Base-by-base conservation (phyloP, 2,113 vertebrate species). In the Sebastes schlegelii region DNA sequence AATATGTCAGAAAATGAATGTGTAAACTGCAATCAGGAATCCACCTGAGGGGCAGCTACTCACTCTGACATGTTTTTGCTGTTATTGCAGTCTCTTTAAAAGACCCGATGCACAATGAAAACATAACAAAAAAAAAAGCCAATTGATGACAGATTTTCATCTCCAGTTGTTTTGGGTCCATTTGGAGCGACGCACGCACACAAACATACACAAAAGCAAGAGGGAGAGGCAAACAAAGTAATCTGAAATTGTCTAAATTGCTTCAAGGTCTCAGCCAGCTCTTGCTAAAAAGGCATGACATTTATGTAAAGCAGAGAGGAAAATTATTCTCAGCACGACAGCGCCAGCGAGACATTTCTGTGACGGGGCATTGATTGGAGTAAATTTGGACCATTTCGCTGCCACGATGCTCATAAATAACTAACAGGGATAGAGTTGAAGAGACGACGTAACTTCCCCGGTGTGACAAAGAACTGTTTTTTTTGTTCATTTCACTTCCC, bases 231-330 rank as follows among this genome's bases (percentile, higher is more conserved):
- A 83, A 83, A 90, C 77, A 77, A 87, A 81, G 71, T 74, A 76
- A 90, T 90, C 77, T 76, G 17, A 89, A 88, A 89, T 65, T 71
- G 82, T 60, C 67, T 51, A 79, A 86, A 89, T 83, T 83, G 81
- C 86, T 82, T 73, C 52, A 86, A 89, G 77, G 81, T 84, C 82
- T 87, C 45, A 61, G 71, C 17, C 73, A 61, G 71, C 65, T 68
- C 43, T 43, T 0, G 8, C 51, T 81, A 77, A 86, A 90, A 80
- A 78, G 88, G 46, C 21, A 23, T 16, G 4, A 70, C 74, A 77
- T 86, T 90, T 81, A 88, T 88, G 73, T 42, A 86, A 89, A 90
- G 70, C 83, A 80, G 49, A 79, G 34, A 14, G 52, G 16, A n/a
- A 74, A 86, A 86, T 85, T 76, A 84, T 88, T 83, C 78, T 58